phyloP scores from a whole-genome alignment of 2,888 invertebrate genomes.

The Agrotis puta region DNA sequence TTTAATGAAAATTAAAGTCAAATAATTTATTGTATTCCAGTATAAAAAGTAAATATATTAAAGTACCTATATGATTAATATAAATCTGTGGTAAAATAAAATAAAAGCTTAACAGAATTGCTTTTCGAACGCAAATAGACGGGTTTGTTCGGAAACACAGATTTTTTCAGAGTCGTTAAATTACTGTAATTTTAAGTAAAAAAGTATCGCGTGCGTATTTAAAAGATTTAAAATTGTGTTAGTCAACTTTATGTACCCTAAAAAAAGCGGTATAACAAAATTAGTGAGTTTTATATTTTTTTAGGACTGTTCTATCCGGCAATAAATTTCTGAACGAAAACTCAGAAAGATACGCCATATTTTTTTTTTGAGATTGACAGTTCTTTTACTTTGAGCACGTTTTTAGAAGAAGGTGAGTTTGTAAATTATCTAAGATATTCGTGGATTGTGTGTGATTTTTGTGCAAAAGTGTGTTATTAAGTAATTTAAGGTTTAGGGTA shows the following conservation, averaged over 20 bases:
- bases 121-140: conserved; percentile 33
- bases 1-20: neutral
- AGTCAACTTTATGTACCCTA: neutral
- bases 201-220: neutral
- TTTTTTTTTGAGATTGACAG: conserved; percentile 72
- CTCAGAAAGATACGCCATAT: conserved; percentile 64
- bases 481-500: neutral
- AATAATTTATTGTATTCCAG: neutral
- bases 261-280: neutral
- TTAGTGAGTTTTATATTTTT: neutral
- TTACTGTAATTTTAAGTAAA: neutral
- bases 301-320: neutral
- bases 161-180: neutral
- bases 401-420: conserved; percentile 80
- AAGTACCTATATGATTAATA: too few relatives aligned
- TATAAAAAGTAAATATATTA: neutral
- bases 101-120: too few relatives aligned
- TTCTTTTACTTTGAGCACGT: conserved; percentile 82
- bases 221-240: neutral
- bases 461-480: neutral
- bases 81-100: too few relatives aligned
- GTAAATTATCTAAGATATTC: conserved; percentile 23
- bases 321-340: conserved; percentile 51
- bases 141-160: conserved; percentile 27
- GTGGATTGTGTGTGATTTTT: conserved; percentile 4